These are phyloP conservation scores for Therioaphis trifolii DNA, from an alignment of 2,888 invertebrate genomes.

Conservation along the genomic window DNA sequence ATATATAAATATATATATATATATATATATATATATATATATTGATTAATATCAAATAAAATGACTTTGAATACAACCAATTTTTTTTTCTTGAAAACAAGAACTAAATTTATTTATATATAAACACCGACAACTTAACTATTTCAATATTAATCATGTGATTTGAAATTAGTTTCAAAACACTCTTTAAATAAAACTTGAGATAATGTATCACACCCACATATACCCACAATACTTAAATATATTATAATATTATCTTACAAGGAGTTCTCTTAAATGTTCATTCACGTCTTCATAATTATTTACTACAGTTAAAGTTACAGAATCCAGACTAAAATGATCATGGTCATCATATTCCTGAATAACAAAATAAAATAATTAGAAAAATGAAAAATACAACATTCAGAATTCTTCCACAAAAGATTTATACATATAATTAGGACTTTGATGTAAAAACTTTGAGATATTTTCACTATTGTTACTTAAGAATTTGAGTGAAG, in stretches of 20 bases:
- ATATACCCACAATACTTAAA: too few species aligned
- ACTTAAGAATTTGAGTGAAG: too few species aligned
- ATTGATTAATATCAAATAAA: neutral
- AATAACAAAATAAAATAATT: constrained; percentile 30
- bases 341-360: constrained; percentile 44
- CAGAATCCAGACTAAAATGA: constrained; percentile 52
- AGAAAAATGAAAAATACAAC: neutral
- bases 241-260: constrained; percentile 30
- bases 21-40: neutral
- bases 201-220: too few species aligned
- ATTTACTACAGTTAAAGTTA: constrained; percentile 41
- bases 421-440: too few species aligned
- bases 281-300: constrained; percentile 51
- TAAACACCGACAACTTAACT: too few species aligned
- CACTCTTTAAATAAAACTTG: too few species aligned
- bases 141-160: too few species aligned
- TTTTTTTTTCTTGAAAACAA: neutral
- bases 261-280: constrained; percentile 32
- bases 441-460: too few species aligned
- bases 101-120: too few species aligned
- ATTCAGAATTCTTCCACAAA: neutral
- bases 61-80: constrained; percentile 35
- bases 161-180: too few species aligned
- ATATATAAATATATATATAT: neutral
- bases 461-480: too few species aligned